Evolutionary conservation across 1,140 invertebrate species (phyloP).

Genomic region (Drosophila dunni): DNA sequence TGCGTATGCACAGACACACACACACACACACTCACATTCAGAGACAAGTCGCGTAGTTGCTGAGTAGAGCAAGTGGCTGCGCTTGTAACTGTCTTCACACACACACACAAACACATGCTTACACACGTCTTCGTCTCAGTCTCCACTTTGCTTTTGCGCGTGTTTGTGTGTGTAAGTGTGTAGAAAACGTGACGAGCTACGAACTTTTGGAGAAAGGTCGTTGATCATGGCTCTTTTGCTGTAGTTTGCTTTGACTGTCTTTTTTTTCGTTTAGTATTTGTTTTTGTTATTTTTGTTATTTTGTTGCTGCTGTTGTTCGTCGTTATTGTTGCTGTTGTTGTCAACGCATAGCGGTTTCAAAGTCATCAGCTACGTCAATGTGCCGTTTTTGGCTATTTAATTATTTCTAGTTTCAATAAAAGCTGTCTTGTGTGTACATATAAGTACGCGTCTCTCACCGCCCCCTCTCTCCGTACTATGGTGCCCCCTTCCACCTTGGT

Average conservation of each 20-base stretch:
- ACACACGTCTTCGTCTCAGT: not conserved
- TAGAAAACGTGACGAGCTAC: constrained; percentile 79
- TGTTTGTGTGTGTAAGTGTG: constrained; percentile 46
- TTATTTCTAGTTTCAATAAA: constrained; percentile 71
- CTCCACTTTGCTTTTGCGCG: constrained; percentile 17
- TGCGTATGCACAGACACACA: constrained; percentile 11
- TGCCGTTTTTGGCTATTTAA: constrained; percentile 72
- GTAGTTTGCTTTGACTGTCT: constrained; percentile 29
- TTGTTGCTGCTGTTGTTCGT: constrained; percentile 28
- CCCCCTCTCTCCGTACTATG: too few species aligned
- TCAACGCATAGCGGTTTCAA: constrained; percentile 67
- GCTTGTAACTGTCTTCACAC: constrained; percentile 29
- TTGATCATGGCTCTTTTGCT: constrained; percentile 68
- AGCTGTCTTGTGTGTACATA: constrained; percentile 31
- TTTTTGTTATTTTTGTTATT: constrained; percentile 24
- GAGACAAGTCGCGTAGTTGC: not conserved
- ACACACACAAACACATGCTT: too few species aligned
- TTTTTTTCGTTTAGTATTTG: constrained; percentile 19
- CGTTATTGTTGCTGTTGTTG: constrained; percentile 30
- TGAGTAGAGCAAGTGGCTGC: constrained; percentile 17
- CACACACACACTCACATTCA: not conserved
- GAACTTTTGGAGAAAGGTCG: constrained; percentile 79
- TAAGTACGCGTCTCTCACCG: not conserved
- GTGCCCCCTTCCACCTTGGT: constrained; percentile 3
- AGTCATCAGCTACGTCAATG: constrained; percentile 61